Evolutionary conservation across 2,797 vertebrate species (phyloP), one percentile per base, ranked within the genome.

Genomic region (Sebastes nivosus): DNA sequence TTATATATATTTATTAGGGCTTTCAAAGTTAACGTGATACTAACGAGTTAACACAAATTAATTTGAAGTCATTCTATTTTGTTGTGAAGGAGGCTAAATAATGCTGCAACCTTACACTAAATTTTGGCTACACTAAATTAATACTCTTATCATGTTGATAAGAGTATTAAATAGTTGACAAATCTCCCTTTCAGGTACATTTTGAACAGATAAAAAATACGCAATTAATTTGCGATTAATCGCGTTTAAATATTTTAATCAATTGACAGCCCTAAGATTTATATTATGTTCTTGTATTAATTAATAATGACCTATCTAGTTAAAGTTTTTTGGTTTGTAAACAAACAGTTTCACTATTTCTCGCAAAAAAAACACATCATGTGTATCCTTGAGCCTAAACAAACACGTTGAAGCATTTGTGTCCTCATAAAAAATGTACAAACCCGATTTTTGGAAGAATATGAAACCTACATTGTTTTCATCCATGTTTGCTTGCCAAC

Each of bases 391-490:
- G 30, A 29, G 42, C 16, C 42, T 1, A 55, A 12, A 57, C 18
- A 65, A 46, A 67, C 25, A 58, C 4, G 1, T 2, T 5, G 22
- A 69, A 52, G 4, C 2, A 11, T 64, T 24, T 71, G 12, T 2
- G 2, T 13, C 10, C 9, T 13, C 18, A 18, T 55, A 22, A 64
- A 69, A 36, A 10, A 11, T 13, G 5, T 20, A 8, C 4, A 55
- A 55, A 69, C 6, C 8, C 1, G 0, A 14, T 12, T 13, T 10
- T 22, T 13, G 22, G n/a, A 20, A 59, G 30, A 61, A 55, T 77
- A 12, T 57, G 22, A 68, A 32, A 72, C 57, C 32, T 30, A 16
- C 25, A 34, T 12, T 46, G 52, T 77, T 77, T 55, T 25, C 32
- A 50, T 46, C 16, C 18, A 8, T 18, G 5, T 63, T 46, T 58